phyloP scores from a whole-genome alignment of 1,140 invertebrate genomes.

The Bacillus rossius region DNA sequence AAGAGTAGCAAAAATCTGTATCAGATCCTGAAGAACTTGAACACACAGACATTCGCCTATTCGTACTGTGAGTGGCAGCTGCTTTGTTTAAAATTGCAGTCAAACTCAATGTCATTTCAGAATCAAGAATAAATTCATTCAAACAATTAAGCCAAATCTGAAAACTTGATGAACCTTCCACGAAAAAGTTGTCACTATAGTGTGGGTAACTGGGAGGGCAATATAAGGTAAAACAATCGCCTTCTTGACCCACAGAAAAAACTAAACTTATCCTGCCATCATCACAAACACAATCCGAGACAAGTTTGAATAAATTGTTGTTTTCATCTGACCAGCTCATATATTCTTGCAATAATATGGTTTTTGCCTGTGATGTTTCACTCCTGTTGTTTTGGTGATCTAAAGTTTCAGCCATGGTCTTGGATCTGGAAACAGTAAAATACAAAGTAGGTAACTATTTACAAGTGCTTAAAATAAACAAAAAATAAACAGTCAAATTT shows the following conservation, averaged over 20 bases:
- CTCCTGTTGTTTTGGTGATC: too few species aligned
- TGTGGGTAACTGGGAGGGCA: slow-evolving; percentile 18
- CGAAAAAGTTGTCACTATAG: slow-evolving; percentile 29
- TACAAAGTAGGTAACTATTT: too few species aligned
- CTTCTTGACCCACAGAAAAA: neutral
- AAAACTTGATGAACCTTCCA: slow-evolving; percentile 28
- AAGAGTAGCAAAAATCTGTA: neutral
- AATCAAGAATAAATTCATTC: slow-evolving; percentile 30
- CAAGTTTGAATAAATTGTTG: neutral
- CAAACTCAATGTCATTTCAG: slow-evolving; percentile 4
- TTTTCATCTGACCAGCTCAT: slow-evolving; percentile 3
- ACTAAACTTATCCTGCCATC: slow-evolving; percentile 7
- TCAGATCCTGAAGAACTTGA: slow-evolving; percentile 12
- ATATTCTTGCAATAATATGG: neutral
- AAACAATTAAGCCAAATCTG: slow-evolving; percentile 31
- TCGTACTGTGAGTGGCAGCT: neutral
- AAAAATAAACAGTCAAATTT: too few species aligned
- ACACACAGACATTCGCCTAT: neutral
- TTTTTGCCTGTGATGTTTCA: too few species aligned
- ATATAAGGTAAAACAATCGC: slow-evolving; percentile 6
- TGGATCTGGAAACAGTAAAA: too few species aligned
- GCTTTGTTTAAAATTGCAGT: slow-evolving; percentile 13
- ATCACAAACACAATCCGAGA: slow-evolving; percentile 6
- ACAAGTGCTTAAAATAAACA: too few species aligned
- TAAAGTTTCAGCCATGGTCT: too few species aligned